Conservation (phyloP, 2,113 vertebrate species). For the Corynorhinus townsendii region DNA sequence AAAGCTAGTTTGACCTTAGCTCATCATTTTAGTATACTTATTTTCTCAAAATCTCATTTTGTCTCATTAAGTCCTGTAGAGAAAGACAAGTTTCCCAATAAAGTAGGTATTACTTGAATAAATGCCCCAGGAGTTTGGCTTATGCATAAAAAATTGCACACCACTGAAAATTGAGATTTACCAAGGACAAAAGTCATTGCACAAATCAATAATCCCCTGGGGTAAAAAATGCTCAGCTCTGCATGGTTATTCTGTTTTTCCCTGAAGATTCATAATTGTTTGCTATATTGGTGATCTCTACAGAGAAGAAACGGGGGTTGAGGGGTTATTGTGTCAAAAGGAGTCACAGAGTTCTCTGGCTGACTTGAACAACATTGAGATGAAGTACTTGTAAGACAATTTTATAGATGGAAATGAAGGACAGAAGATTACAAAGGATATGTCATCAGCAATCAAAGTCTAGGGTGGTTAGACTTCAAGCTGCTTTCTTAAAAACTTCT, state of each 20-base stretch:
- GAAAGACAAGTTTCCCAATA: background rate
- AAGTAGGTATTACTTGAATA: conserved; percentile 21
- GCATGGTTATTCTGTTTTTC: conserved; percentile 16
- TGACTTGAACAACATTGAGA: background rate
- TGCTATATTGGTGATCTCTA: background rate
- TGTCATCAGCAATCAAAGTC: background rate
- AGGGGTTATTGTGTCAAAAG: background rate
- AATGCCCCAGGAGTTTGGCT: background rate
- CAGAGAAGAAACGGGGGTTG: background rate
- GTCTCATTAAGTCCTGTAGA: background rate
- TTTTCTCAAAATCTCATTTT: conserved; percentile 33
- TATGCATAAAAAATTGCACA: conserved; percentile 29
- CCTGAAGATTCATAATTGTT: conserved; percentile 25
- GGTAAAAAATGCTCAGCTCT: background rate
- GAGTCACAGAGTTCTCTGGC: background rate
- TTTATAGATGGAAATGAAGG: background rate
- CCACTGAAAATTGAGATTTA: conserved; percentile 45
- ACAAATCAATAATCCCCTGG: conserved; percentile 53
- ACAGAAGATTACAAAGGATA: background rate
- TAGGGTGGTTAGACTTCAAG: background rate
- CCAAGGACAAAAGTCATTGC: conserved; percentile 49
- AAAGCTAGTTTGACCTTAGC: background rate
- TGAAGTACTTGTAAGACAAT: background rate
- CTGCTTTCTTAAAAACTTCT: background rate
- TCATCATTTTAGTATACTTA: background rate